Evolutionary conservation across 2,113 vertebrate genomes (phyloP), one percentile per base, ranked within the genome.

Genomic region (Calidris pugnax): DNA sequence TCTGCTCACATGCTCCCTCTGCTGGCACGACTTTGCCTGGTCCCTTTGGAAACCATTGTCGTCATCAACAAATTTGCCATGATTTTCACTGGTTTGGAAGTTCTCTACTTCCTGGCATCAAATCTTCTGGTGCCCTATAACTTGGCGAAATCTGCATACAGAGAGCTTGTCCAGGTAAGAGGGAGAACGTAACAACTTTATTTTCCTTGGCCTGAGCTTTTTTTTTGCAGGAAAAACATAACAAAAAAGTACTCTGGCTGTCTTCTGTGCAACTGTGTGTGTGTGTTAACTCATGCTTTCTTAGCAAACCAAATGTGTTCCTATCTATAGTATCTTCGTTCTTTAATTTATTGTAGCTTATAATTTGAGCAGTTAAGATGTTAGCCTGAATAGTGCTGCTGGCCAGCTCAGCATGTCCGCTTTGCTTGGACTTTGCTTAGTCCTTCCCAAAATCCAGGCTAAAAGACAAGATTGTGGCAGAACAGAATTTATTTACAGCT

Each of bases 61-160:
- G 96, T 99, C 98, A 99, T 99, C 98, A 99, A 99, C 98, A 99
- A 98, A 97, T 99, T 99, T 93, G 99, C 99, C 88, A 99, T 99
- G 99, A 99, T 99, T 97, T 99, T 99, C 98, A 99, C 99, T 20
- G 99, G 99, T 67, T 98, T 99, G 85, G 99, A 99, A 97, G 99
- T 99, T 93, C 98, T 99, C 66, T 99, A 99, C 98, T 99, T 99
- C 97, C 97, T 99, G 95, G 99, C 99, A 1, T 99, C 99, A 6
- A 99, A 99, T 95, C 98, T 99, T 75, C 98, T 99, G 96, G 99
- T 99, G 93, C 99, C 99, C 23, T 99, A 99, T 95, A 99, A 99
- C 94, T 97, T 99, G 95, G 99, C 99, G 1, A 99, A 99, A 93
- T 99, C 99, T n/a, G 99, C 99, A 3, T 99, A 99, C 97, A 98